A percentile compares a stretch with the other conserved stretches of the same genome.
Conservation (phyloP, 2,888 invertebrate genomes). For the Teleogryllus oceanicus region DNA sequence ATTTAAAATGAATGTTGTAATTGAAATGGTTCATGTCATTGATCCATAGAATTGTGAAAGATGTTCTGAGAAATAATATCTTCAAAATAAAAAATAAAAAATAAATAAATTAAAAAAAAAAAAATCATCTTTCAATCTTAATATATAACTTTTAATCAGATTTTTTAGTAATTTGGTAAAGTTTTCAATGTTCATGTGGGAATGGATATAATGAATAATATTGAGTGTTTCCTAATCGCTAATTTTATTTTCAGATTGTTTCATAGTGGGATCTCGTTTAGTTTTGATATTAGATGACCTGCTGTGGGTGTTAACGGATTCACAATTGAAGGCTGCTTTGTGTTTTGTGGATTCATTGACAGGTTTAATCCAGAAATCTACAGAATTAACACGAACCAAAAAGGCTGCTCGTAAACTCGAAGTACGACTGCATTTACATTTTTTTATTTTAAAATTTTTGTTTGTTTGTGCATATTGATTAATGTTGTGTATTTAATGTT, state of each 20-base stretch:
- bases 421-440: constrained; percentile 46
- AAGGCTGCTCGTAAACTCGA: constrained; percentile 83
- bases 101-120: no score
- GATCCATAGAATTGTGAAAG: not conserved
- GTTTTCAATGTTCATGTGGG: no score
- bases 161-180: no score
- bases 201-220: no score
- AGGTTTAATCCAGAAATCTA: constrained; percentile 75
- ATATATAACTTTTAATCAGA: no score
- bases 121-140: no score
- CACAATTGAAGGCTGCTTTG: constrained; percentile 89
- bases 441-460: not conserved
- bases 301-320: constrained; percentile 95
- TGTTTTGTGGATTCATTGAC: constrained; percentile 83
- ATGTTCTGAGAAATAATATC: not conserved
- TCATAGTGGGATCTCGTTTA: constrained; percentile 85
- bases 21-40: not conserved
- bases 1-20: constrained; percentile 19
- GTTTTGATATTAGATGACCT: constrained; percentile 92
- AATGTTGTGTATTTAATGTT: not conserved
- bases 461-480: not conserved
- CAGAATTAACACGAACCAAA: constrained; percentile 71
- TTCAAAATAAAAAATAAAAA: not conserved
- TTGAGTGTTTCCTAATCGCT: no score
- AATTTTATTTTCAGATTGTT: constrained; percentile 68